A percentile compares a stretch with the other conserved stretches of the same genome.
Evolutionary conservation across 2,888 invertebrate genomes (phyloP).

Genomic region (Biston stratarius): DNA sequence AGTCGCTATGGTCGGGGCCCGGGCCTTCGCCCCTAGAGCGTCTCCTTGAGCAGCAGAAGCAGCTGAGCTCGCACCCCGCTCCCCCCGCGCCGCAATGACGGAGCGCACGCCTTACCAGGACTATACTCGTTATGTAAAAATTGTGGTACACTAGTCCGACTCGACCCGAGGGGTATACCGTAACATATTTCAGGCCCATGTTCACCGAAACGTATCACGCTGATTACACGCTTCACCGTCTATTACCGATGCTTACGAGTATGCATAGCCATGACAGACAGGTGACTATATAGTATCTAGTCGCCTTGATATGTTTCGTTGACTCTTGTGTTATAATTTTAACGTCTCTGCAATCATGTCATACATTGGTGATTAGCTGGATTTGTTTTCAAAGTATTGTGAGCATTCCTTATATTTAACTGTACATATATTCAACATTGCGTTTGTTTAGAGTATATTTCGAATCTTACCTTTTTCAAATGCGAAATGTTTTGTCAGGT

Average conservation of each 20-base stretch:
- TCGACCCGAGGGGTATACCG: neutral
- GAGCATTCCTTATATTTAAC: constrained; percentile 1
- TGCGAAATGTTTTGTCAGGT: neutral
- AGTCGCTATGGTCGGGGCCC: constrained; percentile 92
- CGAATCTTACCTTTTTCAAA: neutral
- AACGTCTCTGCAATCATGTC: neutral
- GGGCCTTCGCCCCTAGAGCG: constrained; percentile 93
- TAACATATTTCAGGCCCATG: neutral
- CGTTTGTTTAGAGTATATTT: neutral
- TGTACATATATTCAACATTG: neutral
- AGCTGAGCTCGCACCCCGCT: constrained; percentile 73
- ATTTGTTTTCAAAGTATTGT: neutral
- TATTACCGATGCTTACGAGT: neutral
- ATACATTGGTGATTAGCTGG: neutral
- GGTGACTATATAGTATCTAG: neutral
- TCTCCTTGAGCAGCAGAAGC: constrained; percentile 92
- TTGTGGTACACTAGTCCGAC: constrained; percentile 10
- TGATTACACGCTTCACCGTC: neutral
- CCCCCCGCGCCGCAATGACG: constrained; percentile 63
- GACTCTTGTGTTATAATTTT: neutral
- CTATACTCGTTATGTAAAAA: constrained; percentile 8
- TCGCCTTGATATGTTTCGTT: neutral
- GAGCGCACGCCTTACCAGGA: constrained; percentile 1
- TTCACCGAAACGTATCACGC: neutral
- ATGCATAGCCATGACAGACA: neutral